These are phyloP conservation scores for Serrognathus titanus DNA, from an alignment of 2,888 invertebrate species.

Conservation along the genomic window DNA sequence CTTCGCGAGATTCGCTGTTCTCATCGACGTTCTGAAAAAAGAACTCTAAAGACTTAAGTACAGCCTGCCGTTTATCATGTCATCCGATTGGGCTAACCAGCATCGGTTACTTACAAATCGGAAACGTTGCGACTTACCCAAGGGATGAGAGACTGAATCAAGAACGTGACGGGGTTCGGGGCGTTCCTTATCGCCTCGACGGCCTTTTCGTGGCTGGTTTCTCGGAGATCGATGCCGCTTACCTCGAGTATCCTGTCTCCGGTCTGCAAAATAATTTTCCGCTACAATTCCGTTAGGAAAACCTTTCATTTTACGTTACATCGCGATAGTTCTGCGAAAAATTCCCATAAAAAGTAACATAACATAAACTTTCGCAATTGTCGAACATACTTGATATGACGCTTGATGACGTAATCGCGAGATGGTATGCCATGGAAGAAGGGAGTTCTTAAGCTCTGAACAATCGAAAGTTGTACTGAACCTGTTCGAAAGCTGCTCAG, in stretches of 20 bases:
- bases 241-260: conserved; percentile 89
- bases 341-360: neutral
- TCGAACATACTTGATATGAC: too few relatives aligned
- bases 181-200: conserved; percentile 92
- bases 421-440: too few relatives aligned
- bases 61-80: neutral
- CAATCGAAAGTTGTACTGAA: neutral
- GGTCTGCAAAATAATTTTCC: conserved; percentile 56
- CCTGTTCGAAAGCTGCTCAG: too few relatives aligned
- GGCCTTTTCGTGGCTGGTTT: conserved; percentile 90
- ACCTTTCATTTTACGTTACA: neutral
- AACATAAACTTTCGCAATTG: too few relatives aligned
- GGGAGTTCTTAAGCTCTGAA: too few relatives aligned
- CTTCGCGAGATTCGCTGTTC: conserved; percentile 10
- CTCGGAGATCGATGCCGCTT: conserved; percentile 83
- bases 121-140: conserved; percentile 57
- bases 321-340: neutral
- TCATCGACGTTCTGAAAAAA: neutral
- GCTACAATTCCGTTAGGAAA: neutral
- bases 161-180: conserved; percentile 81
- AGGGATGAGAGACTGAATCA: conserved; percentile 79
- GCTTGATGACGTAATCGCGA: too few relatives aligned
- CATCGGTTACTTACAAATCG: neutral
- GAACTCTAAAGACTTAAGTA: neutral
- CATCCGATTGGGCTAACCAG: neutral